Conservation (phyloP, 1,140 invertebrate genomes). For the Atopsyche davidsoni region DNA sequence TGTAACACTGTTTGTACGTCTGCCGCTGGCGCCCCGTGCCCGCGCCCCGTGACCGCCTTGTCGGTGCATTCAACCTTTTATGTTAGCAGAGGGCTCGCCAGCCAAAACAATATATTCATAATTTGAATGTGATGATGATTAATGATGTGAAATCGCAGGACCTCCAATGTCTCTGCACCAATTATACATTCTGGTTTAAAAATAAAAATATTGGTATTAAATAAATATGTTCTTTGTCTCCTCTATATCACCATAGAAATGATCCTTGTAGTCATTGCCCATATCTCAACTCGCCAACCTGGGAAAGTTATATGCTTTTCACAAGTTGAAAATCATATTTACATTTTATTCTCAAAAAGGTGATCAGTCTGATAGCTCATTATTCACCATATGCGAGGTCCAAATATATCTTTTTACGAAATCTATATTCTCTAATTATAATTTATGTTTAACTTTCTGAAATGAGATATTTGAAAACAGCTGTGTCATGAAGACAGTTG, state of each 20-base stretch:
- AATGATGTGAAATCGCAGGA: conserved; percentile 21
- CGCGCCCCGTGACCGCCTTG: conserved; percentile 10
- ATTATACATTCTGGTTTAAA: conserved; percentile 31
- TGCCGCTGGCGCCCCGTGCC: conserved; percentile 15
- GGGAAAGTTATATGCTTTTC: neutral
- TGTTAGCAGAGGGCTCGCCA: conserved; percentile 22
- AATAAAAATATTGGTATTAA: conserved; percentile 32
- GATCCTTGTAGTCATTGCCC: too few species aligned
- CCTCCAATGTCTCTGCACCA: conserved; percentile 19
- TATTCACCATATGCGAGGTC: too few species aligned
- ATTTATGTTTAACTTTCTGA: too few species aligned
- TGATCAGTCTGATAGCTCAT: too few species aligned
- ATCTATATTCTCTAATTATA: too few species aligned
- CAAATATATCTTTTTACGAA: too few species aligned
- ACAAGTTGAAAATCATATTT: too few species aligned
- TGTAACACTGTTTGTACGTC: conserved; percentile 22
- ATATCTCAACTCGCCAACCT: too few species aligned
- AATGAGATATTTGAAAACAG: too few species aligned
- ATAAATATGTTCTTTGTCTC: conserved; percentile 6
- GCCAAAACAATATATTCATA: conserved; percentile 18
- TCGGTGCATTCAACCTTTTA: conserved; percentile 18
- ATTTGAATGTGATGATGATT: conserved; percentile 22
- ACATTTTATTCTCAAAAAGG: too few species aligned
- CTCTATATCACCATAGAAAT: too few species aligned
- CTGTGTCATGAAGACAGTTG: too few species aligned